Evolutionary conservation across 2,888 invertebrate genomes (phyloP).

Genomic region (Euplagia quadripunctaria): DNA sequence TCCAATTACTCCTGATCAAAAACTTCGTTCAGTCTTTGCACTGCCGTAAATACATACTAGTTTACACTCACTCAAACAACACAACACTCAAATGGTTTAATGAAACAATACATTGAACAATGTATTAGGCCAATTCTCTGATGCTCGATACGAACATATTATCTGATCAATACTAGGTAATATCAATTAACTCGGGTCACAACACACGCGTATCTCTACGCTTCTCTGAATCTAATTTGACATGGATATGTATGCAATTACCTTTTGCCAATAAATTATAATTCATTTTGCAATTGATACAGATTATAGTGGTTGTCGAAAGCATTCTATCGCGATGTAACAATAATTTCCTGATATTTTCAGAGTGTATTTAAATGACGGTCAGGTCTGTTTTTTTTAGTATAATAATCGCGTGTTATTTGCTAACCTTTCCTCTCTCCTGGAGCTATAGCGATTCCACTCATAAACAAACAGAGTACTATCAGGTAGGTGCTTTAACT

Average conservation of each 20-base stretch:
- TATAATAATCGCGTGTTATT: too few species aligned
- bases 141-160: conserved; percentile 30
- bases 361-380: neutral
- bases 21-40: too few species aligned
- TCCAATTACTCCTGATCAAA: too few species aligned
- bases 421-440: too few species aligned
- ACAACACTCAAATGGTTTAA: neutral
- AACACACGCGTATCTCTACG: conserved; percentile 57
- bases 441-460: too few species aligned
- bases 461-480: too few species aligned
- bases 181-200: conserved; percentile 60
- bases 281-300: conserved; percentile 31
- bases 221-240: conserved; percentile 58
- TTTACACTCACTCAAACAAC: too few species aligned
- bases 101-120: conserved; percentile 4
- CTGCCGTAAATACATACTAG: too few species aligned
- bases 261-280: conserved; percentile 40
- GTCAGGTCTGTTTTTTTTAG: neutral
- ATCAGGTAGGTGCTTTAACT: too few species aligned
- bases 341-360: too few species aligned
- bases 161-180: conserved; percentile 46
- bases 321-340: neutral
- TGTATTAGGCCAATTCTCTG: conserved; percentile 21
- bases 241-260: conserved; percentile 41
- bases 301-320: neutral